A percentile compares a stretch with the other conserved stretches of the same genome.
Conservation (phyloP, 2,888 invertebrate species). For the Pristionchus maxplancki region DNA sequence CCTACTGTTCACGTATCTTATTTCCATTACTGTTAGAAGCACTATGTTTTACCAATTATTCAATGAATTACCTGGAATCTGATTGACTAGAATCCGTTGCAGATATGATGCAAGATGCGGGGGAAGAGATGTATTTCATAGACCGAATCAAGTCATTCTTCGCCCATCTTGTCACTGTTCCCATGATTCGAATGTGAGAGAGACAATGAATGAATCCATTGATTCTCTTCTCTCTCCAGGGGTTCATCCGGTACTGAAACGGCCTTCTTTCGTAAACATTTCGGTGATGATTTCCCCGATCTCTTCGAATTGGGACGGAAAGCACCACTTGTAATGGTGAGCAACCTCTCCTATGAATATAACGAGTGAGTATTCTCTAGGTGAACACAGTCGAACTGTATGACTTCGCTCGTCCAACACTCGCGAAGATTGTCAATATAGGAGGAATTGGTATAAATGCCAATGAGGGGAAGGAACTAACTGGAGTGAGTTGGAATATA, state of each 20-base stretch:
- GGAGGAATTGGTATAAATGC: conserved; percentile 43
- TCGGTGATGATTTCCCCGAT: conserved; percentile 37
- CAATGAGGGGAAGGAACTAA: not conserved
- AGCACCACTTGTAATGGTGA: conserved; percentile 16
- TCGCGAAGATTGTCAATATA: conserved; percentile 30
- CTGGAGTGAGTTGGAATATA: conserved; percentile 45
- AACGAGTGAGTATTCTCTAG: not conserved
- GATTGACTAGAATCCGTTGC: not conserved
- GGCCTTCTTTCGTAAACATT: not conserved
- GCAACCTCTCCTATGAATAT: not conserved
- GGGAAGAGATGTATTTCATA: conserved; percentile 23
- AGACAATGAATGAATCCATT: not conserved
- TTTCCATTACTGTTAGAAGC: too few relatives aligned
- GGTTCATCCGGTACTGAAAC: not conserved
- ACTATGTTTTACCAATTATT: too few relatives aligned
- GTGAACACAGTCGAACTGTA: conserved; percentile 41
- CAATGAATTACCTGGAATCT: not conserved
- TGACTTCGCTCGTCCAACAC: conserved; percentile 48
- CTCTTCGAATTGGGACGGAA: conserved; percentile 25
- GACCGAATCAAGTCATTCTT: conserved; percentile 11
- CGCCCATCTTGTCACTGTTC: not conserved
- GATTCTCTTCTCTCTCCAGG: not conserved
- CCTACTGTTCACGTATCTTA: conserved; percentile 35
- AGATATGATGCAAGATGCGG: conserved; percentile 45
- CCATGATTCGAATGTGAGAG: conserved; percentile 11